Conservation (phyloP, 2,113 vertebrate genomes). For the Leuciscus idus region DNA sequence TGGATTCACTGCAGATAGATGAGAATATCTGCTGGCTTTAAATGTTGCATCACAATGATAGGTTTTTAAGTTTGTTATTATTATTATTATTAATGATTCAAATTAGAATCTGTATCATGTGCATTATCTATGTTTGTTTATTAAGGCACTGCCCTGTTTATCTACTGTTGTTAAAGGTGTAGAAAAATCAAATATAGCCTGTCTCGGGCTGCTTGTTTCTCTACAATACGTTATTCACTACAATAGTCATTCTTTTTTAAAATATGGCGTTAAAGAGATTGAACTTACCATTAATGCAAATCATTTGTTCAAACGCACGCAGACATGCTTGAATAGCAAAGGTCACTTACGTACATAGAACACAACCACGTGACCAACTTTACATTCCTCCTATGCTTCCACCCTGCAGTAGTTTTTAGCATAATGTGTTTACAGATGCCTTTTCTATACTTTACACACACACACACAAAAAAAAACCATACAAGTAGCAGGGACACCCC, state of each 20-base stretch:
- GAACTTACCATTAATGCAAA: neutral
- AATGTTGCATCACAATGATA: neutral
- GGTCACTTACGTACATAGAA: neutral
- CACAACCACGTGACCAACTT: constrained; percentile 31
- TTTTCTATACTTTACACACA: no score
- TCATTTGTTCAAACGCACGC: neutral
- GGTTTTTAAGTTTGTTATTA: neutral
- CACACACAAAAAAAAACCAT: no score
- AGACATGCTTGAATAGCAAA: neutral
- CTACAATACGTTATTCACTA: neutral
- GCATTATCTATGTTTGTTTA: neutral
- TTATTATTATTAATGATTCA: neutral
- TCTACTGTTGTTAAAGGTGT: neutral
- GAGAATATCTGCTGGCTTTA: neutral
- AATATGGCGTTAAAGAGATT: neutral
- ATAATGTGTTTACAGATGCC: neutral
- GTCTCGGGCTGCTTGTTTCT: neutral
- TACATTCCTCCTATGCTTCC: constrained; percentile 34
- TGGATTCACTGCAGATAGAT: neutral
- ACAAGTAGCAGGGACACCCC: no score
- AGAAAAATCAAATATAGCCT: neutral
- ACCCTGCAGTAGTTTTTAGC: constrained; percentile 5
- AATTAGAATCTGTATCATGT: neutral
- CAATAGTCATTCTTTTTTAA: neutral
- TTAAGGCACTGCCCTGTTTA: neutral